Base-by-base conservation (phyloP, 1,140 invertebrate genomes). In the Lepidurus apus region DNA sequence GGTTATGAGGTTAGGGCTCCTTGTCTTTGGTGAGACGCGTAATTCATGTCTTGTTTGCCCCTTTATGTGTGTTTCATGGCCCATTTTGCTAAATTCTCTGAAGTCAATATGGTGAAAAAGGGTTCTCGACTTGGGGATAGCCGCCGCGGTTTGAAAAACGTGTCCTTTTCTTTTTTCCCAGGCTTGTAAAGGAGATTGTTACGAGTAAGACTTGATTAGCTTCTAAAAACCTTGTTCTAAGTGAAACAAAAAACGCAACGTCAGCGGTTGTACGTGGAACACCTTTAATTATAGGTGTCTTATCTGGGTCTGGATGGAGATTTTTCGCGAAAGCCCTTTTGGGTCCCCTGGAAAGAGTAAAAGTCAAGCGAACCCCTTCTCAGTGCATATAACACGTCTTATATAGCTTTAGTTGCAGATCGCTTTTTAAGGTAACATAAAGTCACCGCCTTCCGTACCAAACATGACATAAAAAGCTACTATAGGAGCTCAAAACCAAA, bases 391-490 rank as follows among this genome's bases (percentile, higher is more conserved):
- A 65, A 65, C 53, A 9, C 17, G 8, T 21, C 7, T 21, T n/a
- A 65, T 65, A 65, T 13, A 7, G 8, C 21, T 65, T 65, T 65
- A 13, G 6, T 65, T 47, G 6, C 53, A 65, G 53, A 9, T 65
- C 13, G 21, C 17, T 21, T 65, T 65, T 65, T 65, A 65, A 65
- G 21, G 53, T 65, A 65, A 21, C 53, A 65, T 65, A 65, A 65
- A 65, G 53, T n/a, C n/a, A 65, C 53, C 53, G 53, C 53, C 53
- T n/a, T 65, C 21, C 21, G 53, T n/a, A 65, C 17, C 53, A 65
- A 65, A 65, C 53, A 65, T 65, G 53, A 21, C 53, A 65, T 65
- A 65, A 65, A 65, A 65, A 21, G 53, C 53, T 8, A 65, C 53
- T n/a, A 65, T 21, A 13, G 21, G n/a, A 34, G 34, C 34, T 34